Evolutionary conservation across 2,797 vertebrate species (phyloP).

Genomic region (Taenioides sp.): DNA sequence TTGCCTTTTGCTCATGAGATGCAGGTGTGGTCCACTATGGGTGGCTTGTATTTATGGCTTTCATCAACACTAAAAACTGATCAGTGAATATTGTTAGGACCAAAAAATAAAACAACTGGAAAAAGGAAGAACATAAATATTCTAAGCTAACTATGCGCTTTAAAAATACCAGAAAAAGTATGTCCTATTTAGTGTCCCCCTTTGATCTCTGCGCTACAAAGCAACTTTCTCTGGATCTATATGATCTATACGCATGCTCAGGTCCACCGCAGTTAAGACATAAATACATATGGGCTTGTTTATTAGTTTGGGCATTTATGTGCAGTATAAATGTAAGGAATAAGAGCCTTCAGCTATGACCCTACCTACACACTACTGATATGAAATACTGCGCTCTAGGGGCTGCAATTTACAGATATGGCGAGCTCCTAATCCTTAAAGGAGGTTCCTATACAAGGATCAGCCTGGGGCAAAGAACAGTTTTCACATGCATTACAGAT

Average conservation of each 20-base stretch:
- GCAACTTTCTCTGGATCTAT: background rate
- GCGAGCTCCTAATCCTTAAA: constrained; percentile 76
- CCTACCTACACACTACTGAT: constrained; percentile 45
- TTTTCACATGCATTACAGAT: constrained; percentile 32
- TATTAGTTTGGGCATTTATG: background rate
- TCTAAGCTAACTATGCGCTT: background rate
- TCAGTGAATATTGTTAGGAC: constrained; percentile 24
- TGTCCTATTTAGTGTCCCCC: background rate
- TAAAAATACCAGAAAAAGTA: background rate
- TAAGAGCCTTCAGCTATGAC: constrained; percentile 33
- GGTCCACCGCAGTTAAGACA: background rate
- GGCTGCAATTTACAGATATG: constrained; percentile 75
- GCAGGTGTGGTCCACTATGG: constrained; percentile 29
- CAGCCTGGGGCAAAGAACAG: constrained; percentile 52
- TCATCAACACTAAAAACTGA: constrained; percentile 27
- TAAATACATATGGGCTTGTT: background rate
- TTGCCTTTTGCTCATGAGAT: constrained; percentile 50
- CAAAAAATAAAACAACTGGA: background rate
- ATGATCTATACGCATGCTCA: background rate
- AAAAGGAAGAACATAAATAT: background rate
- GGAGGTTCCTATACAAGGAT: constrained; percentile 63
- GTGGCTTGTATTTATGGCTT: constrained; percentile 26
- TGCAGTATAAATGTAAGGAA: constrained; percentile 25
- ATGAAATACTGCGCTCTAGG: constrained; percentile 67
- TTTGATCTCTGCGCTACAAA: background rate